These are phyloP conservation scores for Crocodylus rhombifer DNA, from an alignment of 2,797 vertebrate species.

Conservation along the genomic window DNA sequence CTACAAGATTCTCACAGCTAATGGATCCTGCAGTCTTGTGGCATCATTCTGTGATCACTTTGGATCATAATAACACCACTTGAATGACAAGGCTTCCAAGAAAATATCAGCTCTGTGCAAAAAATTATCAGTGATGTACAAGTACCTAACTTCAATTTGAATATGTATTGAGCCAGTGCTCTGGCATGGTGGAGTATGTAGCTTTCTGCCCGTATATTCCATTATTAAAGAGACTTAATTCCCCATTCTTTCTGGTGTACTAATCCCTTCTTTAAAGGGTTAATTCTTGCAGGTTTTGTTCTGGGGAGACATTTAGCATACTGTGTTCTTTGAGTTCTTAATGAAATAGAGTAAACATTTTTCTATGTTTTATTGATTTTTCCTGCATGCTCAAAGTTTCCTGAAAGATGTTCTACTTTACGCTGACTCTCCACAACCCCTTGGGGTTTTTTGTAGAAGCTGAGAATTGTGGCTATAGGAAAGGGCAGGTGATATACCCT, in stretches of 20 bases:
- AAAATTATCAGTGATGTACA: neutral
- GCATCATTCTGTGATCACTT: neutral
- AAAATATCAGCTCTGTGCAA: neutral
- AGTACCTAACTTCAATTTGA: neutral
- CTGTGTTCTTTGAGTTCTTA: neutral
- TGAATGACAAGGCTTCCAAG: neutral
- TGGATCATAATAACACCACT: neutral
- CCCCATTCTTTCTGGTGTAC: neutral
- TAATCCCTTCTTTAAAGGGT: neutral
- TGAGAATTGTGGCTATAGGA: neutral
- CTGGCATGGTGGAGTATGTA: neutral
- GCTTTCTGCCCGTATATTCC: neutral
- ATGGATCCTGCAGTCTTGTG: neutral
- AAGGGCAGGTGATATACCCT: accelerated
- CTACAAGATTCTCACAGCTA: neutral
- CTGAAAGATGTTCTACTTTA: neutral
- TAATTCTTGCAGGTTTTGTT: neutral
- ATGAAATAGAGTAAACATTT: neutral
- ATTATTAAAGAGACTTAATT: neutral
- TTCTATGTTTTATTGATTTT: neutral
- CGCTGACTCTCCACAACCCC: neutral
- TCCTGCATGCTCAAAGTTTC: neutral
- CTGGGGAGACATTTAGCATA: neutral
- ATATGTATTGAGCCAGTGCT: neutral
- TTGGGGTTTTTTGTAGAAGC: neutral